phyloP scores from a whole-genome alignment of 1,140 invertebrate species.

The Periplaneta americana region DNA sequence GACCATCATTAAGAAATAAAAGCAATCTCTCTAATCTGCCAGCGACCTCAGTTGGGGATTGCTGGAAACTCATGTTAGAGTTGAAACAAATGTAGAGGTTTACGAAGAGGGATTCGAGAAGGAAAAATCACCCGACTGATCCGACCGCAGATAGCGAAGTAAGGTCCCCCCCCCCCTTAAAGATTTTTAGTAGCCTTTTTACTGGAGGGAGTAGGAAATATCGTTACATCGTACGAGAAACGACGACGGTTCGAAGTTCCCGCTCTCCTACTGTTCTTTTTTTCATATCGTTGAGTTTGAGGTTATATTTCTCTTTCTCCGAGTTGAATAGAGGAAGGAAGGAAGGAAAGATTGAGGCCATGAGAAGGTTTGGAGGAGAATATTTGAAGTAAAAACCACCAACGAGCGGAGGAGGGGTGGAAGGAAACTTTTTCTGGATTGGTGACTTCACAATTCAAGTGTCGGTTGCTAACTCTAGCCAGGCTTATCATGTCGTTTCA shows the following conservation, averaged over 20 bases:
- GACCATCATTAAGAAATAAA: no score
- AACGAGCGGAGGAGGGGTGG: no score
- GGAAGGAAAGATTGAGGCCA: neutral
- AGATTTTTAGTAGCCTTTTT: neutral
- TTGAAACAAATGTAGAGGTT: neutral
- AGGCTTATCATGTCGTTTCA: neutral
- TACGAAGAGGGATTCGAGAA: neutral
- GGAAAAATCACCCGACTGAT: neutral
- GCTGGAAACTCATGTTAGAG: neutral
- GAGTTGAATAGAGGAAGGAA: neutral
- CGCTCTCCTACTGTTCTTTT: neutral
- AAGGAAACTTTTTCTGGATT: neutral
- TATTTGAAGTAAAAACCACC: neutral
- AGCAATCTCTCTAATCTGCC: no score
- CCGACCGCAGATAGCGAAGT: neutral
- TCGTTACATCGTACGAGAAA: neutral
- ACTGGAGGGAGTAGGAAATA: neutral
- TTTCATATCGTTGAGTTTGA: neutral
- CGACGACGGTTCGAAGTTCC: neutral
- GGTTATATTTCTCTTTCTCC: neutral
- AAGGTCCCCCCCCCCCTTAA: neutral
- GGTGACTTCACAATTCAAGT: neutral
- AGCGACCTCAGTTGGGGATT: no score
- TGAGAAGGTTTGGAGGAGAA: no score
- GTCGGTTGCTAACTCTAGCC: no score